These are phyloP conservation scores for Epinephelus coioides DNA, from an alignment of 2,797 vertebrate species.

Conservation along the genomic window DNA sequence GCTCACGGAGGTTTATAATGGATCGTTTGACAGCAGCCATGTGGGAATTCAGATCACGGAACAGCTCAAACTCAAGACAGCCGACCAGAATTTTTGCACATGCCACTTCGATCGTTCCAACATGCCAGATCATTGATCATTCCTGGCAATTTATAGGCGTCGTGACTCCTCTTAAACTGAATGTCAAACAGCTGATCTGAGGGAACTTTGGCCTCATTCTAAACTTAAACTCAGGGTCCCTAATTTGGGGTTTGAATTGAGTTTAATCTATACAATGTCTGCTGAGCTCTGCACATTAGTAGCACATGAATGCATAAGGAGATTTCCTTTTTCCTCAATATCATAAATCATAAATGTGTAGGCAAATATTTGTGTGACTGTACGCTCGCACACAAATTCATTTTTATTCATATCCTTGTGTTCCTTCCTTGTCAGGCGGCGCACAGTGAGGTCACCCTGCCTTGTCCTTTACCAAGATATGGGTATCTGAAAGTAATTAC, in stretches of 20 bases:
- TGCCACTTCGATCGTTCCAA: not conserved
- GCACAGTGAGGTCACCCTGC: slow-evolving; percentile 45
- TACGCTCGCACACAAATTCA: not conserved
- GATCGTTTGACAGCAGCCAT: slow-evolving; percentile 22
- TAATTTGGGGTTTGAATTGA: not conserved
- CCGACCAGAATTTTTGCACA: not conserved
- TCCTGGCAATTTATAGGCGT: not conserved
- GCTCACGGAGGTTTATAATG: slow-evolving; percentile 8
- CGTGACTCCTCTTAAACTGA: not conserved
- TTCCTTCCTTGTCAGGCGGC: slow-evolving; percentile 31
- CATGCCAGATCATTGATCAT: slow-evolving; percentile 3
- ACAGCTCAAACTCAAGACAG: not conserved
- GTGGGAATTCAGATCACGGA: slow-evolving; percentile 15
- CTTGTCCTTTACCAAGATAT: slow-evolving; percentile 39
- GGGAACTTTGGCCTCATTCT: not conserved
- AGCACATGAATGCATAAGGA: not conserved
- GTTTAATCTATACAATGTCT: not conserved
- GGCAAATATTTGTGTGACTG: not conserved
- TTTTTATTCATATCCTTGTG: slow-evolving; percentile 24
- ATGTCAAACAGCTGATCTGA: slow-evolving; percentile 2
- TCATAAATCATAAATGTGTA: not conserved
- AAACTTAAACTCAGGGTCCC: not conserved
- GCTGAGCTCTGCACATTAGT: not conserved
- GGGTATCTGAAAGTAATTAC: slow-evolving; percentile 67
- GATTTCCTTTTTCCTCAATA: not conserved